Evolutionary conservation across 2,797 vertebrate genomes (phyloP).

Genomic region (Myotis planiceps): DNA sequence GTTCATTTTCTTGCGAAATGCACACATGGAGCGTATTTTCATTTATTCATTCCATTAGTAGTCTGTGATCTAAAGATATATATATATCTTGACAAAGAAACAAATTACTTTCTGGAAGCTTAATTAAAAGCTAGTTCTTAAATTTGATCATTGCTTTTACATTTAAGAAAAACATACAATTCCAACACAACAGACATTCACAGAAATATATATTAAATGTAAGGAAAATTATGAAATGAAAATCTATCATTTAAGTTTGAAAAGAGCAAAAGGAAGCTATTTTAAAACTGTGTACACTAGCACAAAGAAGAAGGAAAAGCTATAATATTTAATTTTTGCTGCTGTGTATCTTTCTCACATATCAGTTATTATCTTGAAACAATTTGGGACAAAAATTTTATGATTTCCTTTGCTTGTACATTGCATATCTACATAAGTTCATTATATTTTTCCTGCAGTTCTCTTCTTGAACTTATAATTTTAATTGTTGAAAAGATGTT

Average conservation of each 20-base stretch:
- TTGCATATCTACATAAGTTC: not conserved
- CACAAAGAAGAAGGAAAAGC: not conserved
- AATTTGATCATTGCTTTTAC: not conserved
- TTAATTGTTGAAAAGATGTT: not conserved
- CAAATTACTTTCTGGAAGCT: not conserved
- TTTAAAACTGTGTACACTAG: not conserved
- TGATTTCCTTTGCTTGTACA: not conserved
- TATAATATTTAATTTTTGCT: slow-evolving; percentile 9
- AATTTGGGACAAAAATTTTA: not conserved
- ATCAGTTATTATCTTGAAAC: not conserved
- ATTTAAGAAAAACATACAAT: not conserved
- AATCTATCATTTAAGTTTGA: not conserved
- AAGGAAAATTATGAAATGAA: not conserved
- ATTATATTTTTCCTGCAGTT: not conserved
- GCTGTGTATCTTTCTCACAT: not conserved
- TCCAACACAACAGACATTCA: not conserved
- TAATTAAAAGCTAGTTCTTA: not conserved
- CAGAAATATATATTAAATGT: not conserved
- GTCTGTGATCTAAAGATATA: not conserved
- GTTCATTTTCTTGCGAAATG: not conserved
- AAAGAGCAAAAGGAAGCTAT: not conserved
- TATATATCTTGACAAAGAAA: slow-evolving; percentile 7
- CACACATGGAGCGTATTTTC: not conserved
- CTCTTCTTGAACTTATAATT: not conserved
- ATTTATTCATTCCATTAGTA: not conserved